phyloP scores from a whole-genome alignment of 1,140 invertebrate genomes.

The Centruroides vittatus region DNA sequence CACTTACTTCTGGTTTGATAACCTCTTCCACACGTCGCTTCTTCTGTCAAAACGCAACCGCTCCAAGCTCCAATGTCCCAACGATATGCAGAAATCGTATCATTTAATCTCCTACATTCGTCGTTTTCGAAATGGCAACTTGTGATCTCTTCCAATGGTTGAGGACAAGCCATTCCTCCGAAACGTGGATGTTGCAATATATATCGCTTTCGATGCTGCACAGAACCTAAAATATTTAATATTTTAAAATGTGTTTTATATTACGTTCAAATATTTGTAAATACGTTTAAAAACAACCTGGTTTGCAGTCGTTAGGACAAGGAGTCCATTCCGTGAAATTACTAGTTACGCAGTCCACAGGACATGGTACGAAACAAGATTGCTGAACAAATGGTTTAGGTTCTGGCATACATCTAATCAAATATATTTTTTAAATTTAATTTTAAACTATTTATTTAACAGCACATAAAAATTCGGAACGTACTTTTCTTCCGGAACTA shows the following conservation, averaged over 20 bases:
- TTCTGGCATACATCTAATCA: slow-evolving; percentile 12
- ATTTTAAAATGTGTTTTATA: too few relatives aligned
- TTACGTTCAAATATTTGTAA: too few relatives aligned
- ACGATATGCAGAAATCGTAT: too few relatives aligned
- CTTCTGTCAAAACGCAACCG: too few relatives aligned
- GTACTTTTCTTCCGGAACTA: too few relatives aligned
- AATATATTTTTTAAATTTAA: too few relatives aligned
- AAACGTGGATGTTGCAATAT: slow-evolving; percentile 28
- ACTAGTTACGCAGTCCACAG: slow-evolving; percentile 26
- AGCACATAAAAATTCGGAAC: too few relatives aligned
- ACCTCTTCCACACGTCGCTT: slow-evolving; percentile 37
- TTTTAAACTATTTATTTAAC: too few relatives aligned
- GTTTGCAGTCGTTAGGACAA: slow-evolving; percentile 21
- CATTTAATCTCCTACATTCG: too few relatives aligned
- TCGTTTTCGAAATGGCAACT: slow-evolving; percentile 21
- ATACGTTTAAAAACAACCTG: slow-evolving; percentile 18
- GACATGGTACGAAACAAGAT: slow-evolving; percentile 26
- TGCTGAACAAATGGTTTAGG: slow-evolving; percentile 8
- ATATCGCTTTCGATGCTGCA: slow-evolving; percentile 18
- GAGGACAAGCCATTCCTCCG: slow-evolving; percentile 30
- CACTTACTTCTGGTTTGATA: slow-evolving; percentile 42
- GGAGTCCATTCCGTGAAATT: slow-evolving; percentile 22
- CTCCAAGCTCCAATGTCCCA: too few relatives aligned
- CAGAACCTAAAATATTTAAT: too few relatives aligned
- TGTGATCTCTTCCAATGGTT: slow-evolving; percentile 29